These are phyloP conservation scores for Hemitrygon akajei DNA, from an alignment of 2,797 vertebrate species.

Conservation along the genomic window DNA sequence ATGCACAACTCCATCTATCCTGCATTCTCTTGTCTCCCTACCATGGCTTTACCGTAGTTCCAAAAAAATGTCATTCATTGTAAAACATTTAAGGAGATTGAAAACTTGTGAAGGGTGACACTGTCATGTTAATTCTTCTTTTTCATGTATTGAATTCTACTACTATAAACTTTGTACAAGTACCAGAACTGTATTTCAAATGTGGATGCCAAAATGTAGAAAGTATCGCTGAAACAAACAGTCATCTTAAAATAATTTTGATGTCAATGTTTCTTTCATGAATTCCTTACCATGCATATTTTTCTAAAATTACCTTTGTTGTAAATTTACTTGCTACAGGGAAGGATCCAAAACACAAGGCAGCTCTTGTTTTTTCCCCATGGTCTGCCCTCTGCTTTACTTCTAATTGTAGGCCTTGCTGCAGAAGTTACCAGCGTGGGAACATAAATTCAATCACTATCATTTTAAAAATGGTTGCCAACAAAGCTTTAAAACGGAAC, in stretches of 20 bases:
- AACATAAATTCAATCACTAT: slow-evolving; percentile 35
- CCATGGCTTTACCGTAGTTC: not conserved
- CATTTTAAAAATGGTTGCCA: slow-evolving; percentile 28
- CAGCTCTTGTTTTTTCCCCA: not conserved
- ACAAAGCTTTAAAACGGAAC: not conserved
- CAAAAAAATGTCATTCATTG: not conserved
- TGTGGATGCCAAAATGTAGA: not conserved
- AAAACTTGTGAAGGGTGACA: not conserved
- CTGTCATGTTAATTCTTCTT: not conserved
- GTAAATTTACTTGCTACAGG: not conserved
- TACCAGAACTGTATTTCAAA: not conserved
- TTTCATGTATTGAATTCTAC: not conserved
- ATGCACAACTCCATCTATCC: not conserved
- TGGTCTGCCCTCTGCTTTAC: slow-evolving; percentile 25
- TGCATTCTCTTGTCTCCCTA: not conserved
- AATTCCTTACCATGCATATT: not conserved
- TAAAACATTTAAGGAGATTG: not conserved
- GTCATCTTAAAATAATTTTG: not conserved
- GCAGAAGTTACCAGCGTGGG: slow-evolving; percentile 40
- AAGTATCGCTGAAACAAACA: not conserved
- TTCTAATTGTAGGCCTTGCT: slow-evolving; percentile 41
- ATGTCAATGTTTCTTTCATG: not conserved
- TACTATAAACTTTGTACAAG: not conserved
- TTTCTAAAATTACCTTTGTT: not conserved
- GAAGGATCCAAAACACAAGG: not conserved